phyloP scores from a whole-genome alignment of 1,140 invertebrate species.

The Episyrphus balteatus region DNA sequence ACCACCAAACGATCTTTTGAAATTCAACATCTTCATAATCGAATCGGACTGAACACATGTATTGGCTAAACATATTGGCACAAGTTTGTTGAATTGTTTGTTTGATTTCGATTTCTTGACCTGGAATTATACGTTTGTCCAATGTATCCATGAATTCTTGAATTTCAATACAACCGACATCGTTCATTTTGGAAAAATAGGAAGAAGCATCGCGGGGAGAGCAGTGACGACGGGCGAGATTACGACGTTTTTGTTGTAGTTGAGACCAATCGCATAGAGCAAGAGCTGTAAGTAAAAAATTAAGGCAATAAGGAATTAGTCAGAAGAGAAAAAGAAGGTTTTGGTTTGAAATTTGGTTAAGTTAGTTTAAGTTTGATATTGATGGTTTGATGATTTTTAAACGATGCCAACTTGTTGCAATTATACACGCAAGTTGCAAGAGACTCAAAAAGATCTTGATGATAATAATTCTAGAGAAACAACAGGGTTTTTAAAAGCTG shows the following conservation, averaged over 20 bases:
- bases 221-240: conserved; percentile 63
- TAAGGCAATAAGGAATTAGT: no score
- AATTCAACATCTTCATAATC: conserved; percentile 54
- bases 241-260: conserved; percentile 63
- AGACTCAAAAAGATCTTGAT: no score
- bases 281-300: conserved; percentile 53
- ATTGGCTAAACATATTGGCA: conserved; percentile 73
- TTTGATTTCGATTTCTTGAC: conserved; percentile 42
- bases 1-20: conserved; percentile 53
- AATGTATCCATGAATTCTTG: conserved; percentile 46
- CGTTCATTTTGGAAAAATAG: conserved; percentile 54
- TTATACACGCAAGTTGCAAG: no score
- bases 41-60: conserved; percentile 71
- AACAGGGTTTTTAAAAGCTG: no score
- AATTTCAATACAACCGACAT: conserved; percentile 50
- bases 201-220: conserved; percentile 61
- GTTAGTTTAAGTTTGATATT: no score
- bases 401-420: no score
- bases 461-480: no score
- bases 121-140: conserved; percentile 28
- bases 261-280: conserved; percentile 80
- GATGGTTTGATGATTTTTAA: no score
- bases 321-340: no score
- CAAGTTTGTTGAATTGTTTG: conserved; percentile 54
- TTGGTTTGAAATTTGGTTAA: no score